Evolutionary conservation across 2,888 invertebrate genomes (phyloP).

Genomic region (Hymenopus coronatus): DNA sequence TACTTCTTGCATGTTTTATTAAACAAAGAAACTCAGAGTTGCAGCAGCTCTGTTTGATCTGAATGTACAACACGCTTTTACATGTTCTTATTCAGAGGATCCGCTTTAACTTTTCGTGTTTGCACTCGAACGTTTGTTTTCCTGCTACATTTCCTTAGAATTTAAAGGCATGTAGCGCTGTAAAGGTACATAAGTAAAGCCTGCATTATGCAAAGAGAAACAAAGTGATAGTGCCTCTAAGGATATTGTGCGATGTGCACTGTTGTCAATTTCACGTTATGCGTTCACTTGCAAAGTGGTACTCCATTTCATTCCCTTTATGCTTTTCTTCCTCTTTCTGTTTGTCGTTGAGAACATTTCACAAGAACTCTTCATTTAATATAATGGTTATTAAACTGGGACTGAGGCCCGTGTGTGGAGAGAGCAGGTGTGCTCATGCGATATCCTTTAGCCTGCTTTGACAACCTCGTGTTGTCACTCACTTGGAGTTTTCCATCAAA

Average conservation of each 20-base stretch:
- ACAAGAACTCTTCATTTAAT: not conserved
- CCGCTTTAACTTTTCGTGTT: no score
- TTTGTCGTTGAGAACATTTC: not conserved
- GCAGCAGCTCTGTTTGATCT: no score
- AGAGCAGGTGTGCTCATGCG: not conserved
- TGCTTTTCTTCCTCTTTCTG: not conserved
- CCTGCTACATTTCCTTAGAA: not conserved
- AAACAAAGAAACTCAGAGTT: no score
- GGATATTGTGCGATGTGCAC: not conserved
- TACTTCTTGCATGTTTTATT: no score
- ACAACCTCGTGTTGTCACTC: not conserved
- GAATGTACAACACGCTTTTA: no score
- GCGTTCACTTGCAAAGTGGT: not conserved
- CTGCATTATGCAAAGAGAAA: not conserved
- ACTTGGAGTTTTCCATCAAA: no score
- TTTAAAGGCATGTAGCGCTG: not conserved
- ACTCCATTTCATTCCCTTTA: not conserved
- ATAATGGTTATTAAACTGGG: constrained; percentile 5
- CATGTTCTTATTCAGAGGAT: no score
- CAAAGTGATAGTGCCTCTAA: not conserved
- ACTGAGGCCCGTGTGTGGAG: not conserved
- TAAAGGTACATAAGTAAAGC: not conserved
- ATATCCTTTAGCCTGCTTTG: not conserved
- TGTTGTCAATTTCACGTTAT: not conserved
- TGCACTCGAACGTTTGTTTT: no score